These are phyloP conservation scores for Cirrhinus molitorella DNA, from an alignment of 2,797 vertebrate genomes.

Conservation along the genomic window DNA sequence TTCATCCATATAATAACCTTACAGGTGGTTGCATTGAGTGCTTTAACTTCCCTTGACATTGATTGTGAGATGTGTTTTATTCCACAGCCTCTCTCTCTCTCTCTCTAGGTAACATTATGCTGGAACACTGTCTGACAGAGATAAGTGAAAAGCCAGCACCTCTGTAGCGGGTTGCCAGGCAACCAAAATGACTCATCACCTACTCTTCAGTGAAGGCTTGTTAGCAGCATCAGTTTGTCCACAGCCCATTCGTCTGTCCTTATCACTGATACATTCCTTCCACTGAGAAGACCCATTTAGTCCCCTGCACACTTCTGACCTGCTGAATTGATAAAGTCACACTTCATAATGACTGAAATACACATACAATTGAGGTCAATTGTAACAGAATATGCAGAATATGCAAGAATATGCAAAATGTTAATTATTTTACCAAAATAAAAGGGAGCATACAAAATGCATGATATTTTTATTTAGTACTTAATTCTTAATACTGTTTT, in stretches of 20 bases:
- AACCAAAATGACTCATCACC: constrained; percentile 55
- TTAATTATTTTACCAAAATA: too few relatives aligned
- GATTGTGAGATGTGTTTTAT: neutral
- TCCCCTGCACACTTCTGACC: constrained; percentile 39
- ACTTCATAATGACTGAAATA: constrained; percentile 21
- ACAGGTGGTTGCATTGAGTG: neutral
- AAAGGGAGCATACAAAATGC: too few relatives aligned
- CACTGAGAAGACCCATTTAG: constrained; percentile 44
- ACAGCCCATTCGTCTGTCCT: constrained; percentile 11
- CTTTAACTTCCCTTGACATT: neutral
- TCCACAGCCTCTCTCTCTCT: neutral
- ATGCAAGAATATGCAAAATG: too few relatives aligned
- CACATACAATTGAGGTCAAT: neutral
- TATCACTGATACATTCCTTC: constrained; percentile 59
- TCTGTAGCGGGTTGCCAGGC: constrained; percentile 55
- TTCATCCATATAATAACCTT: neutral
- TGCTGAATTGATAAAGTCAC: constrained; percentile 35
- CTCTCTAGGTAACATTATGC: constrained; percentile 4
- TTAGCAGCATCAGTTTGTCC: constrained; percentile 45
- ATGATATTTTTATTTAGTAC: too few relatives aligned
- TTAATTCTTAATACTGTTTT: too few relatives aligned
- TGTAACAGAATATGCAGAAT: too few relatives aligned
- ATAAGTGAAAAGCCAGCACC: constrained; percentile 50
- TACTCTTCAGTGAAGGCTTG: constrained; percentile 46
- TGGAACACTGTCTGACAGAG: constrained; percentile 26